These are phyloP conservation scores for Helogale parvula DNA, from an alignment of 2,113 vertebrate species.

Conservation along the genomic window DNA sequence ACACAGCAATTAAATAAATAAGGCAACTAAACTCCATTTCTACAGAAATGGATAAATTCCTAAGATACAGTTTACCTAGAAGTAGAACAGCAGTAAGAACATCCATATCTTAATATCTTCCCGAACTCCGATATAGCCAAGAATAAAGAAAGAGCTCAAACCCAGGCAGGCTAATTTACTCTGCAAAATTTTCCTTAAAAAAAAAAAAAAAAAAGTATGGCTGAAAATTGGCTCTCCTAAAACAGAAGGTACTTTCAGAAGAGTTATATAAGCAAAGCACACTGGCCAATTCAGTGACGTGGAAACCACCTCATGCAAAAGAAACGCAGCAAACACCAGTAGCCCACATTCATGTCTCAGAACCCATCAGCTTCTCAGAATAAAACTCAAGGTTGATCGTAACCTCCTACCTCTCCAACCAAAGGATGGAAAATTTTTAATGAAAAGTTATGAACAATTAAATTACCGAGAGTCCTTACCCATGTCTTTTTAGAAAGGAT, in stretches of 20 bases:
- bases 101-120: slow-evolving; percentile 63
- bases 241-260: slow-evolving; percentile 87
- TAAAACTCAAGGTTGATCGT: background rate
- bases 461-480: slow-evolving; percentile 2
- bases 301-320: slow-evolving; percentile 74
- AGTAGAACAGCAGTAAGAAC: slow-evolving; percentile 71
- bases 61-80: slow-evolving; percentile 82
- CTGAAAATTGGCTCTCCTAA: slow-evolving; percentile 71
- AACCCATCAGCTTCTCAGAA: background rate
- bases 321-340: slow-evolving; percentile 52
- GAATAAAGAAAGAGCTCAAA: slow-evolving; percentile 65
- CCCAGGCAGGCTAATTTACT: slow-evolving; percentile 64
- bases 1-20: background rate
- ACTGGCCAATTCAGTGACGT: slow-evolving; percentile 72
- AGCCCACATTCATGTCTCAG: slow-evolving; percentile 51
- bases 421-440: slow-evolving; percentile 48
- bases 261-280: slow-evolving; percentile 79
- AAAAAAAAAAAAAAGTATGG: slow-evolving; percentile 46
- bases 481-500: background rate
- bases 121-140: slow-evolving; percentile 44
- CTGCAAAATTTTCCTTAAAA: slow-evolving; percentile 65
- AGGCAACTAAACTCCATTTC: slow-evolving; percentile 1
- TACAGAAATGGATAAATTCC: background rate
- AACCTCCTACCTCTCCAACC: background rate
- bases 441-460: slow-evolving; percentile 31